Conservation (phyloP, 2,797 vertebrate species). For the Gorsachius magnificus region DNA sequence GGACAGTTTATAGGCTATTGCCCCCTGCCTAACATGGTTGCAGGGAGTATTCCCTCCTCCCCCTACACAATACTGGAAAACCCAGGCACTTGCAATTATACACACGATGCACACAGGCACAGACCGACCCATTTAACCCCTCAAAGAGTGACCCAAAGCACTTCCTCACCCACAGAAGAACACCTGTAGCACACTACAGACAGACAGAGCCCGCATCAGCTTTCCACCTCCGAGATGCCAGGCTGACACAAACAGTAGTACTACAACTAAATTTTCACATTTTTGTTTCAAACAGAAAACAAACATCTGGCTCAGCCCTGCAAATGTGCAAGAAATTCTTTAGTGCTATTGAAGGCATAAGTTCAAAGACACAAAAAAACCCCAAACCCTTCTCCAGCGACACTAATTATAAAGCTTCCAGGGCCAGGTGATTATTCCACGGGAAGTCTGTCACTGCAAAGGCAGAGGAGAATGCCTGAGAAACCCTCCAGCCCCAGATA, state of each 20-base stretch:
- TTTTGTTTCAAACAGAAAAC: background rate
- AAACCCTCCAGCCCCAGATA: conserved; percentile 46
- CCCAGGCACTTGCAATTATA: background rate
- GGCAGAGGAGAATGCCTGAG: background rate
- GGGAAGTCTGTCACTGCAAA: conserved; percentile 46
- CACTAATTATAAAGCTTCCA: conserved; percentile 49
- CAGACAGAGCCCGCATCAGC: background rate
- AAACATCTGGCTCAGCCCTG: background rate
- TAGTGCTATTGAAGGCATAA: background rate
- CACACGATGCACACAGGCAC: no score
- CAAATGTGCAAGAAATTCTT: background rate
- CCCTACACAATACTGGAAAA: background rate
- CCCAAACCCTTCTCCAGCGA: background rate
- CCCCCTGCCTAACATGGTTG: background rate
- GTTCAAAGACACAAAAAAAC: conserved; percentile 34
- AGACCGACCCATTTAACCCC: background rate
- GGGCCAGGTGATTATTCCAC: conserved; percentile 17
- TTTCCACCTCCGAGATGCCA: background rate
- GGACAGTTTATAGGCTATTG: background rate
- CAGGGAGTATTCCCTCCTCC: accelerated
- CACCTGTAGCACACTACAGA: background rate
- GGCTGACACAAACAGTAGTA: background rate
- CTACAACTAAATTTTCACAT: background rate
- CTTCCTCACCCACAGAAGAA: background rate
- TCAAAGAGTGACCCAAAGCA: background rate